Evolutionary conservation across 2,113 vertebrate genomes (phyloP).

Genomic region (Choloepus hoffmanni): DNA sequence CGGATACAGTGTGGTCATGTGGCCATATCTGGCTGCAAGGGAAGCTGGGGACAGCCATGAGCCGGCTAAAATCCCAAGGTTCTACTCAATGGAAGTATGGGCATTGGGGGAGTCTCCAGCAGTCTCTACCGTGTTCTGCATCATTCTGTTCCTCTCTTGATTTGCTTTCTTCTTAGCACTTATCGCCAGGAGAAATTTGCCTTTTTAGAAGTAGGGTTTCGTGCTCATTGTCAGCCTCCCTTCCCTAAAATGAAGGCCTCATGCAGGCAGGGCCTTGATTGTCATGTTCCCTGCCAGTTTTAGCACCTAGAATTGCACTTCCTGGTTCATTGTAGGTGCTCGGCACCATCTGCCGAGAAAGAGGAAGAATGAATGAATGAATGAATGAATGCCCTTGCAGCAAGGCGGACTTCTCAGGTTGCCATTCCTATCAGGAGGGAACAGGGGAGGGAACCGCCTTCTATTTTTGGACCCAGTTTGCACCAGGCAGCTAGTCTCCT

Average conservation of each 20-base stretch:
- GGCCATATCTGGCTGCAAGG: background rate
- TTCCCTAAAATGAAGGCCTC: background rate
- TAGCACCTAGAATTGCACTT: no score
- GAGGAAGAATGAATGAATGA: background rate
- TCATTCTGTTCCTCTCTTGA: background rate
- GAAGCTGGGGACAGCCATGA: background rate
- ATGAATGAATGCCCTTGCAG: background rate
- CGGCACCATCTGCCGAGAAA: accelerated
- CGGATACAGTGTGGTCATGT: background rate
- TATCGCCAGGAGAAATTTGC: background rate
- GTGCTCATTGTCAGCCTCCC: background rate
- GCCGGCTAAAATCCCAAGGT: background rate
- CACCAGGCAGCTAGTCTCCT: background rate
- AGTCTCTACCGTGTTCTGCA: background rate
- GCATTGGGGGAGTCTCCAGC: background rate
- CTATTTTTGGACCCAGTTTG: background rate
- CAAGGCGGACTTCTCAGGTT: background rate
- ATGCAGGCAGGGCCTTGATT: background rate
- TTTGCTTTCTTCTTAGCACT: background rate
- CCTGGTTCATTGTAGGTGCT: background rate
- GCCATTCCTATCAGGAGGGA: background rate
- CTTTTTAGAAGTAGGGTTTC: background rate
- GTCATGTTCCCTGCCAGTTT: background rate
- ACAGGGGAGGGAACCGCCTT: background rate
- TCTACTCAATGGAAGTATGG: background rate